Percentiles rank a stretch among this genome's conserved stretches.
These are phyloP conservation scores for Setipinna tenuifilis DNA, from an alignment of 2,797 vertebrate species.

Conservation along the genomic window DNA sequence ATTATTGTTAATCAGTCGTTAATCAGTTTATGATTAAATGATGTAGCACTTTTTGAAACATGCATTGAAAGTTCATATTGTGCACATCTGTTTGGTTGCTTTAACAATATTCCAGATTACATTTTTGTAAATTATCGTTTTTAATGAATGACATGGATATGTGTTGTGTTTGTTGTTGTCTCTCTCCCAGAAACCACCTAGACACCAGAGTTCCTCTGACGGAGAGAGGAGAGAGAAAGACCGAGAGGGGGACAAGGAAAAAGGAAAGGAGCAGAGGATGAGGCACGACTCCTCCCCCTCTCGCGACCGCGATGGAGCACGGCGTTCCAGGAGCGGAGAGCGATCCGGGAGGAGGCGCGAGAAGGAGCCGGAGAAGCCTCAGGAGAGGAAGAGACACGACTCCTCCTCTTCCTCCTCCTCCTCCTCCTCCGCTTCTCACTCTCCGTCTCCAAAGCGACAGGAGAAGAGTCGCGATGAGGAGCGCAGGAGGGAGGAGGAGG, in stretches of 20 bases:
- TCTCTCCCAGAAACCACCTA: slow-evolving; percentile 59
- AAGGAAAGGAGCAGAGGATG: slow-evolving; percentile 51
- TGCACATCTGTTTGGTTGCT: too few relatives aligned
- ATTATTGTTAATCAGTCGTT: background rate
- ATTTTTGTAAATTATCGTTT: too few relatives aligned
- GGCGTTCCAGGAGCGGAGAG: slow-evolving; percentile 50
- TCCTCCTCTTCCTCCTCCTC: slow-evolving; percentile 63
- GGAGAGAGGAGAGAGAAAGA: slow-evolving; percentile 56
- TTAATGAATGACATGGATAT: background rate
- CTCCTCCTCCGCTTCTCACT: slow-evolving; percentile 57
- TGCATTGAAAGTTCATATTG: background rate
- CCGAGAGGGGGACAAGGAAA: slow-evolving; percentile 53
- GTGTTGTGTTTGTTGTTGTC: background rate
- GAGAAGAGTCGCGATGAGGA: slow-evolving; percentile 51
- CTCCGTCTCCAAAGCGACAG: slow-evolving; percentile 55
- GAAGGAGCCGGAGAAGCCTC: slow-evolving; percentile 43
- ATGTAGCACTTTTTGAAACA: background rate
- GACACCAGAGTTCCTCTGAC: slow-evolving; percentile 49
- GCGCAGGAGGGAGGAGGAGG: slow-evolving; percentile 55
- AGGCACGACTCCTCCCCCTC: slow-evolving; percentile 67
- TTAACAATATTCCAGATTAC: background rate
- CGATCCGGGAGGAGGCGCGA: slow-evolving; percentile 37
- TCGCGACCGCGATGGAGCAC: slow-evolving; percentile 53
- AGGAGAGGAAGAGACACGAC: slow-evolving; percentile 57
- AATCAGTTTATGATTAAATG: background rate